Evolutionary conservation across 2,113 vertebrate species (phyloP).

Genomic region (Pangasianodon hypophthalmus): DNA sequence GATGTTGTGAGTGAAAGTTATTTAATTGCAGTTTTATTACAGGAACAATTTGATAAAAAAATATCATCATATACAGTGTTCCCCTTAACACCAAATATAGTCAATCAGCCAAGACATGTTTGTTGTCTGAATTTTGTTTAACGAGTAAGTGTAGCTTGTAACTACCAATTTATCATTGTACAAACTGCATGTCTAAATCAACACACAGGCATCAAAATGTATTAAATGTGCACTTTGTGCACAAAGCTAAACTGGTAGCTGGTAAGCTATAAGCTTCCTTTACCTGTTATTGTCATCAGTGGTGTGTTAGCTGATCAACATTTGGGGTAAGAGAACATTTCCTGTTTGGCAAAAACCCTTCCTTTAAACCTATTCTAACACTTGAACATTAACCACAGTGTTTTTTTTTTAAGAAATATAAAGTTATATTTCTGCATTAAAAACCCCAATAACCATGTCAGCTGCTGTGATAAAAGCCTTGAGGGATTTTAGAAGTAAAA

Average conservation of each 20-base stretch:
- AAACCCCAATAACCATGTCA: conserved; percentile 15
- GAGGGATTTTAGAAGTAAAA: background rate
- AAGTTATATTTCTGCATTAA: no score
- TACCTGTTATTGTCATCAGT: background rate
- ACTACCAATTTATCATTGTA: background rate
- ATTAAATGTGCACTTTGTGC: background rate
- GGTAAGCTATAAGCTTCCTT: background rate
- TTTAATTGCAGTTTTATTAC: background rate
- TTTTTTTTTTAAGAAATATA: background rate
- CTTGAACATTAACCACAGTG: background rate
- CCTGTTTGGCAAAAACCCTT: background rate
- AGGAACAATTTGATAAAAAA: background rate
- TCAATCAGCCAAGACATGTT: background rate
- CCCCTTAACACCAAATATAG: background rate
- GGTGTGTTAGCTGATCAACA: background rate
- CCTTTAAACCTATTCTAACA: background rate
- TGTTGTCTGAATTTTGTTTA: no score
- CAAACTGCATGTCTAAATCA: background rate
- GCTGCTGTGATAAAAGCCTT: conserved; percentile 18
- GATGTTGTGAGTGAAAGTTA: background rate
- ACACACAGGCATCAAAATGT: background rate
- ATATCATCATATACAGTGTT: background rate
- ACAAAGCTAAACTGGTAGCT: background rate
- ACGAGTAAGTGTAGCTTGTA: background rate
- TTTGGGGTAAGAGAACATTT: background rate